phyloP scores from a whole-genome alignment of 1,140 invertebrate genomes.

The Tribolium castaneum region DNA sequence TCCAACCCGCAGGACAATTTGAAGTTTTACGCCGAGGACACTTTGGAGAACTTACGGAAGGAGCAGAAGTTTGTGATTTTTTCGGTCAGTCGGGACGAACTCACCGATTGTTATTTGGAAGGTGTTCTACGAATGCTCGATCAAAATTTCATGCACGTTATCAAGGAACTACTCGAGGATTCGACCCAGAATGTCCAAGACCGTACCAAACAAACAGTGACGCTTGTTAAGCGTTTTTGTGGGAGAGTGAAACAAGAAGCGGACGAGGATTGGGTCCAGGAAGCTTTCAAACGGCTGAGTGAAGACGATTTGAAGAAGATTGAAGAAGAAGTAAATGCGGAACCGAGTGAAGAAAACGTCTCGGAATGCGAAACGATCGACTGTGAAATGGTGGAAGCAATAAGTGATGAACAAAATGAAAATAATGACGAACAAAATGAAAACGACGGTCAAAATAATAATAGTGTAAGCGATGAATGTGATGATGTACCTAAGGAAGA shows the following conservation, averaged over 20 bases:
- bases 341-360: neutral
- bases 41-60: constrained; percentile 42
- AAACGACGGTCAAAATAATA: neutral
- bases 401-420: constrained; percentile 21
- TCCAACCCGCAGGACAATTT: constrained; percentile 41
- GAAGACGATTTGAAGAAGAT: constrained; percentile 11
- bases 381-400: neutral
- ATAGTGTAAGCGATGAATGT: neutral
- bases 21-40: constrained; percentile 52
- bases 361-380: constrained; percentile 2
- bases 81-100: neutral
- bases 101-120: constrained; percentile 45
- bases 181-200: constrained; percentile 42
- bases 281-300: neutral
- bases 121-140: constrained; percentile 43
- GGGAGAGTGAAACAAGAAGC: constrained; percentile 23
- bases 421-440: neutral
- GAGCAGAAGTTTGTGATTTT: constrained; percentile 45
- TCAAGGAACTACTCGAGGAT: constrained; percentile 42
- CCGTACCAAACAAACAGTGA: constrained; percentile 24
- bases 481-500: neutral
- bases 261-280: constrained; percentile 28
- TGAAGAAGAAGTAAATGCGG: neutral
- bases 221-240: constrained; percentile 32
- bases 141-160: constrained; percentile 37